Evolutionary conservation across 2,113 vertebrate genomes (phyloP).

Genomic region (Stigmatopora nigra): DNA sequence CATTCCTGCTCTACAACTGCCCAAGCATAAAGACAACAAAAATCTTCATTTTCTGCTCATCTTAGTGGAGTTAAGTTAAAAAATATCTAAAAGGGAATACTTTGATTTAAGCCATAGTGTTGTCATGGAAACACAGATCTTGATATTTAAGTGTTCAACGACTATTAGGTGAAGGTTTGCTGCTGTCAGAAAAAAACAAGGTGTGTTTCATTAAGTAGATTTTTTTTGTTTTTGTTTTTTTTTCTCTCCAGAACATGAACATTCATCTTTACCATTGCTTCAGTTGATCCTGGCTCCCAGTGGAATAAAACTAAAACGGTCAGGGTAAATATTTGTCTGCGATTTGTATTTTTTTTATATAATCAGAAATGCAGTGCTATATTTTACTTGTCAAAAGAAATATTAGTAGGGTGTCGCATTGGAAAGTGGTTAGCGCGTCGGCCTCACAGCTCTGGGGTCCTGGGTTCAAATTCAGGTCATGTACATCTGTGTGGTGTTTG

Average conservation of each 20-base stretch:
- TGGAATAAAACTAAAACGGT: not conserved
- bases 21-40: not conserved
- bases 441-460: too few species aligned
- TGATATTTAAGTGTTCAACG: not conserved
- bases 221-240: not conserved
- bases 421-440: too few species aligned
- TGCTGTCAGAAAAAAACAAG: not conserved
- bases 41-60: not conserved
- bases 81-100: not conserved
- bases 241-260: not conserved
- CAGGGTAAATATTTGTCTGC: not conserved
- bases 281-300: not conserved
- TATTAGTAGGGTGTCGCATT: too few species aligned
- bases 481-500: too few species aligned
- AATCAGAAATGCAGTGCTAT: not conserved
- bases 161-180: constrained; percentile 2
- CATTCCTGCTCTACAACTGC: not conserved
- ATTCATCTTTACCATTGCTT: not conserved
- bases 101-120: not conserved
- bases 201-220: not conserved
- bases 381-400: not conserved
- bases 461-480: too few species aligned
- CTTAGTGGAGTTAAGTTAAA: not conserved
- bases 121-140: constrained; percentile 2
- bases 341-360: not conserved